phyloP scores from a whole-genome alignment of 1,140 invertebrate species.

The Ditylenchus dipsaci region DNA sequence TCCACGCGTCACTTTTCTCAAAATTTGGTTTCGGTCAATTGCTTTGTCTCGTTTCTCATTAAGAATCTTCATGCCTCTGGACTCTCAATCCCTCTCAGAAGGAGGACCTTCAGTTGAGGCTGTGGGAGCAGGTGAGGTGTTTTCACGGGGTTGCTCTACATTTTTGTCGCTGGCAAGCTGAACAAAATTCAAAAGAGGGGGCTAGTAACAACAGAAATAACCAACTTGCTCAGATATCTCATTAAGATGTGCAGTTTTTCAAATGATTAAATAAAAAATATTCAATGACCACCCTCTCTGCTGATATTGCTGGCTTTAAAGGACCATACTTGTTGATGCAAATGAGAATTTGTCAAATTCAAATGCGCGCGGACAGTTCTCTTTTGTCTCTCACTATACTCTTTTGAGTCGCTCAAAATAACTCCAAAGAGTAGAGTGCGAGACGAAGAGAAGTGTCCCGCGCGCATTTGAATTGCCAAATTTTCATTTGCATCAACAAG shows the following conservation, averaged over 20 bases:
- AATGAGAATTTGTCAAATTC: too few relatives aligned
- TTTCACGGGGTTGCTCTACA: conserved; percentile 27
- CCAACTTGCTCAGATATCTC: neutral
- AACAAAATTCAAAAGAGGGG: neutral
- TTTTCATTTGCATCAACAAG: too few relatives aligned
- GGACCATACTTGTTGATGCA: too few relatives aligned
- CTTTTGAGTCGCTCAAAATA: too few relatives aligned
- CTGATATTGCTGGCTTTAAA: conserved; percentile 37
- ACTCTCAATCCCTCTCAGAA: neutral
- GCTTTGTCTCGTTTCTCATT: conserved; percentile 30
- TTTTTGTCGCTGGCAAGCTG: conserved; percentile 26
- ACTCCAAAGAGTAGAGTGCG: too few relatives aligned
- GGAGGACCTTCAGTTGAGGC: neutral
- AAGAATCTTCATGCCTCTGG: neutral
- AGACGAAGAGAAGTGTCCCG: too few relatives aligned
- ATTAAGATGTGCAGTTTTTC: too few relatives aligned
- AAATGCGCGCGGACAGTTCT: too few relatives aligned
- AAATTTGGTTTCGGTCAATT: conserved; percentile 24
- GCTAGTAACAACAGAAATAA: too few relatives aligned
- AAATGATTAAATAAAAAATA: too few relatives aligned
- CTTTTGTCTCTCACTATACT: too few relatives aligned
- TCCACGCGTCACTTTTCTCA: conserved; percentile 10
- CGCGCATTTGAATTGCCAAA: too few relatives aligned
- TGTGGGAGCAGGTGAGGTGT: conserved; percentile 30
- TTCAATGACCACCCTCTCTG: neutral